Evolutionary conservation across 2,797 vertebrate genomes (phyloP), one percentile per base, ranked within the genome.

Genomic region (Ceyx erithaca): DNA sequence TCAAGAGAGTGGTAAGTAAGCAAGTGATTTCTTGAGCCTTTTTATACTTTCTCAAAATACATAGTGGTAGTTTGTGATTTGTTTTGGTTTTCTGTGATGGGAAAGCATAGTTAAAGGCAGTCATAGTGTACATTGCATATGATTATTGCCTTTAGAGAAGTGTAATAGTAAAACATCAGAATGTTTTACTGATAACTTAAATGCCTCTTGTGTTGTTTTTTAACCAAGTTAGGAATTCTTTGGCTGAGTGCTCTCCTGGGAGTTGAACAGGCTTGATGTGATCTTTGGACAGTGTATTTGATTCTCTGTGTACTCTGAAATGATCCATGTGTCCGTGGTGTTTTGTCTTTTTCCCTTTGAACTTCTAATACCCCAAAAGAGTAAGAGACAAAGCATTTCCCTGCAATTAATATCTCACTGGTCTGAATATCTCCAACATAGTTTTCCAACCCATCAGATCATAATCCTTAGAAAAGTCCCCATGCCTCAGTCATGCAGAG

Each of bases 1-100:
- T 71, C 79, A 79, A 55, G 84, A 21, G 31, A 31, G 69, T 49
- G 84, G 86, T 93, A 94, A 94, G 92, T 90, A 89, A 91, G 46
- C 23, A 87, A 86, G 68, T 75, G 46, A 45, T 93, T 92, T 94
- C 51, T 90, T 28, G 45, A 89, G 48, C 9, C 28, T 40, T 75
- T 77, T 63, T 69, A 14, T 75, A 9, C 51, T 68, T 85, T 54
- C 22, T 91, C 41, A 37, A 75, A 78, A 43, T 68, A 20, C 11
- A 4, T 40, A 40, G 15, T 15, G 10, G 26, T 72, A 66, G 41
- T 46, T 51, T 15, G 26, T 31, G 68, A 62, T 82, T 57, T 61
- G 2, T 2, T 28, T 7, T 54, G 18, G 28, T 51, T 87, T 58
- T 79, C 1, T 66, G 7, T 62, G 41, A 76, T 2, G 3, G 69